phyloP scores from a whole-genome alignment of 2,888 invertebrate genomes.

The Lingula anatina region DNA sequence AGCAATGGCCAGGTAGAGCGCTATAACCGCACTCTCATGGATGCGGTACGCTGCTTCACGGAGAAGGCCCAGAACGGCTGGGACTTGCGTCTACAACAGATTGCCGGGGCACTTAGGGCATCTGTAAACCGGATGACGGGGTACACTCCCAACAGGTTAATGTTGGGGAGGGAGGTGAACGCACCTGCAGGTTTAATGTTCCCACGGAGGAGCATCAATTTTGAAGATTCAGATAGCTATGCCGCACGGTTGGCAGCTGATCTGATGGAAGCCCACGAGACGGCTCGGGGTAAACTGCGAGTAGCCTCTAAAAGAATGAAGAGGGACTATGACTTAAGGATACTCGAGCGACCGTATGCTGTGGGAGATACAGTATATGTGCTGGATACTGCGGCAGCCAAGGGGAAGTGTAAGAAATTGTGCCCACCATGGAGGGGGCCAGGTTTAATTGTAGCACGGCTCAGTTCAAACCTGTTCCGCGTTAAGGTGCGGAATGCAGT shows the following conservation, averaged over 20 bases:
- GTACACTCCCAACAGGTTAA: constrained; percentile 10
- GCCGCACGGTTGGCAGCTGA: constrained; percentile 4
- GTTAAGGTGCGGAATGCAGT: neutral
- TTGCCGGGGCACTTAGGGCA: constrained; percentile 6
- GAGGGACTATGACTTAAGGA: constrained; percentile 9
- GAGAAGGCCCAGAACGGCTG: constrained; percentile 6
- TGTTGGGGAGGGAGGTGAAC: constrained; percentile 13
- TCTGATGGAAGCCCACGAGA: constrained; percentile 8
- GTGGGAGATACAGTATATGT: constrained; percentile 5
- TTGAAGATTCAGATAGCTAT: too few relatives aligned
- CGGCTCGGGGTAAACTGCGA: constrained; percentile 6
- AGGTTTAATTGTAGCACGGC: constrained; percentile 7
- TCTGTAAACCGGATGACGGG: constrained; percentile 10
- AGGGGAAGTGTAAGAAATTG: constrained; percentile 10
- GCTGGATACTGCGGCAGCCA: neutral
- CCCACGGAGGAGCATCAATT: neutral
- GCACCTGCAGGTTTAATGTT: constrained; percentile 5
- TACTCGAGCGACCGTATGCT: constrained; percentile 2
- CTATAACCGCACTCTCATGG: constrained; percentile 8
- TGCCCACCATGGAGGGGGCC: constrained; percentile 12
- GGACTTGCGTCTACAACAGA: constrained; percentile 9
- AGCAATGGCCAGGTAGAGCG: constrained; percentile 11
- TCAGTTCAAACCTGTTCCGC: constrained; percentile 8
- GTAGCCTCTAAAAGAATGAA: constrained; percentile 4
- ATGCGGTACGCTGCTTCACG: constrained; percentile 9